Percentiles rank a stretch among this genome's conserved stretches.
Conservation (phyloP, 1,140 invertebrate genomes). For the Heterodera carotae region DNA sequence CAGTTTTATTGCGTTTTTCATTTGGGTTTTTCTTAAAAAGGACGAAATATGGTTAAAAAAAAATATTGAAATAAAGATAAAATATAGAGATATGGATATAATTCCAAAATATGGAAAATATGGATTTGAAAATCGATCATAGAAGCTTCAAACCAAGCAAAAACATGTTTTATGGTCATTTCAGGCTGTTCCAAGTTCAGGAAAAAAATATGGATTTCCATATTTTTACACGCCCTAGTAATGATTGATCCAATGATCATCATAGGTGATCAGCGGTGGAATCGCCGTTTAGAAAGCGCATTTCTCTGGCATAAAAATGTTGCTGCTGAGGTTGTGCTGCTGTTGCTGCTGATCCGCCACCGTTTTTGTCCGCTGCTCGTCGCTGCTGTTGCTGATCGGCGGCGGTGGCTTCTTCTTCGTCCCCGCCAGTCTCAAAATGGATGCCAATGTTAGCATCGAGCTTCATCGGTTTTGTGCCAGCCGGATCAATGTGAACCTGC, state of each 20-base stretch:
- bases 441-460: constrained; percentile 49
- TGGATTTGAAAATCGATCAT: too few relatives aligned
- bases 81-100: too few relatives aligned
- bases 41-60: too few relatives aligned
- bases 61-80: too few relatives aligned
- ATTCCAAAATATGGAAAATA: too few relatives aligned
- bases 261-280: constrained; percentile 41
- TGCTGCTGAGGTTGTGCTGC: not conserved
- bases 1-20: too few relatives aligned
- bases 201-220: too few relatives aligned
- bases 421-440: constrained; percentile 28
- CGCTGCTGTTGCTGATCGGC: not conserved
- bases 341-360: not conserved
- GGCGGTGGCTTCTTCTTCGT: constrained; percentile 13
- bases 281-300: constrained; percentile 53
- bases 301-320: constrained; percentile 51
- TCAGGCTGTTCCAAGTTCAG: too few relatives aligned
- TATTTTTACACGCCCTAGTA: too few relatives aligned
- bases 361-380: constrained; percentile 15
- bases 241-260: not conserved
- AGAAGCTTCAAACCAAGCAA: too few relatives aligned
- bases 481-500: constrained; percentile 34
- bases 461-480: constrained; percentile 26
- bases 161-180: too few relatives aligned
- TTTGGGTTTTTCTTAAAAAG: too few relatives aligned